Evolutionary conservation across 2,797 vertebrate genomes (phyloP).

Genomic region (Diplodus puntazzo): DNA sequence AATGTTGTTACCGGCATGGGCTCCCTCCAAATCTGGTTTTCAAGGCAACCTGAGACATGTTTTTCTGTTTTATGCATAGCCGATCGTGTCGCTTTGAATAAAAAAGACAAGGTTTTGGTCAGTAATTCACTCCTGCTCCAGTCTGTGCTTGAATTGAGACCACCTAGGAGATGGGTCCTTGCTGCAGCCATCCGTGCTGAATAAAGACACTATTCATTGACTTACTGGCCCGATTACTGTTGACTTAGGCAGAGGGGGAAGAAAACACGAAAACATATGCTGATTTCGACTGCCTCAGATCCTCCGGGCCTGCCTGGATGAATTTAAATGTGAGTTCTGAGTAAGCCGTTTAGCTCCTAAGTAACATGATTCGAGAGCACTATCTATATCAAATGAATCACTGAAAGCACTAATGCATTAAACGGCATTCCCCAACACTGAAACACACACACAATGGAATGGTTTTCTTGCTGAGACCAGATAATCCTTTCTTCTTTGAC

Average conservation of each 20-base stretch:
- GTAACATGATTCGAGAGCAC: slow-evolving; percentile 27
- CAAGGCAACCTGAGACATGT: slow-evolving; percentile 38
- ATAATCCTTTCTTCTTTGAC: slow-evolving; percentile 28
- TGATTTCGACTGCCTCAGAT: slow-evolving; percentile 66
- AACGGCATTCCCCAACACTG: background rate
- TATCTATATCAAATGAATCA: slow-evolving; percentile 30
- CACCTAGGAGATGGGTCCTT: slow-evolving; percentile 72
- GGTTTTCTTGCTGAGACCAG: background rate
- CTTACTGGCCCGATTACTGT: slow-evolving; percentile 71
- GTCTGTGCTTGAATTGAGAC: slow-evolving; percentile 63
- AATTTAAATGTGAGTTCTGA: slow-evolving; percentile 54
- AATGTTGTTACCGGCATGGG: slow-evolving; percentile 63
- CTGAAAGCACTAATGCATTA: background rate
- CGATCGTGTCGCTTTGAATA: slow-evolving; percentile 63
- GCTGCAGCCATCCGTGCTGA: slow-evolving; percentile 55
- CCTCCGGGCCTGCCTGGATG: slow-evolving; percentile 37
- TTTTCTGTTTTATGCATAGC: slow-evolving; percentile 55
- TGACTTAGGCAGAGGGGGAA: slow-evolving; percentile 72
- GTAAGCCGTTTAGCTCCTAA: slow-evolving; percentile 25
- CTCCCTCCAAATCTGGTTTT: slow-evolving; percentile 62
- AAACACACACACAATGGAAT: slow-evolving; percentile 10
- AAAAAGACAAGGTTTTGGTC: slow-evolving; percentile 41
- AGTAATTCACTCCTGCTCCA: slow-evolving; percentile 55
- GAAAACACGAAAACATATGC: slow-evolving; percentile 80
- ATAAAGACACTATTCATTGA: slow-evolving; percentile 83